These are phyloP conservation scores for Lutra lutra DNA, from an alignment of 2,797 vertebrate species.

Conservation along the genomic window DNA sequence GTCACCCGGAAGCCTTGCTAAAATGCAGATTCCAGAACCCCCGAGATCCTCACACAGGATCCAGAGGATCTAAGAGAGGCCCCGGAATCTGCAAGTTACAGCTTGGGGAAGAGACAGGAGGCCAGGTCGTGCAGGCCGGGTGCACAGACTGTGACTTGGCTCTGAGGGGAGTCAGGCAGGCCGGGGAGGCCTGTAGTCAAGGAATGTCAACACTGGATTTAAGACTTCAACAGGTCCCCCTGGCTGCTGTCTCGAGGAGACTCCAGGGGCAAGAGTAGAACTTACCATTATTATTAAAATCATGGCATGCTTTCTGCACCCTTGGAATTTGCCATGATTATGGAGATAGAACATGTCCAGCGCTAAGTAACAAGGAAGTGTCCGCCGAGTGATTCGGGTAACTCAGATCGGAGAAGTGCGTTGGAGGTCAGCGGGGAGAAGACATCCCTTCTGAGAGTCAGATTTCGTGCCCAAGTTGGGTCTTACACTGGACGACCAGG, in stretches of 20 bases:
- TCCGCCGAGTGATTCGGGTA: background rate
- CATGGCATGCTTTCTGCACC: conserved; percentile 56
- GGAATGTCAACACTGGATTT: background rate
- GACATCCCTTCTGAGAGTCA: background rate
- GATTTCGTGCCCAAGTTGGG: background rate
- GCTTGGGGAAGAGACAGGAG: background rate
- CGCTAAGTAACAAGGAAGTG: conserved; percentile 36
- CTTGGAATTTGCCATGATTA: conserved; percentile 64
- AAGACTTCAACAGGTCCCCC: background rate
- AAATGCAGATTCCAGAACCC: background rate
- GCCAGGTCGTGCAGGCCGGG: no score
- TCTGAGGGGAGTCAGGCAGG: background rate
- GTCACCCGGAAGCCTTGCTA: background rate
- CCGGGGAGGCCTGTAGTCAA: background rate
- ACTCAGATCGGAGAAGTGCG: background rate
- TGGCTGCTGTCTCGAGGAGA: background rate
- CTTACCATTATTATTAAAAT: background rate
- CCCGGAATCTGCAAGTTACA: background rate
- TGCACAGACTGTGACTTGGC: background rate
- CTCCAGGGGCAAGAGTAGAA: background rate
- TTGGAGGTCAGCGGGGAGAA: rapidly evolving
- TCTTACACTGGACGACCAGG: background rate
- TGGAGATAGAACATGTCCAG: conserved; percentile 55
- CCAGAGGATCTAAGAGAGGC: background rate
- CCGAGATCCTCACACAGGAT: background rate